Evolutionary conservation across 2,113 vertebrate species (phyloP), one percentile per base, ranked within the genome.

Genomic region (Miniopterus natalensis): DNA sequence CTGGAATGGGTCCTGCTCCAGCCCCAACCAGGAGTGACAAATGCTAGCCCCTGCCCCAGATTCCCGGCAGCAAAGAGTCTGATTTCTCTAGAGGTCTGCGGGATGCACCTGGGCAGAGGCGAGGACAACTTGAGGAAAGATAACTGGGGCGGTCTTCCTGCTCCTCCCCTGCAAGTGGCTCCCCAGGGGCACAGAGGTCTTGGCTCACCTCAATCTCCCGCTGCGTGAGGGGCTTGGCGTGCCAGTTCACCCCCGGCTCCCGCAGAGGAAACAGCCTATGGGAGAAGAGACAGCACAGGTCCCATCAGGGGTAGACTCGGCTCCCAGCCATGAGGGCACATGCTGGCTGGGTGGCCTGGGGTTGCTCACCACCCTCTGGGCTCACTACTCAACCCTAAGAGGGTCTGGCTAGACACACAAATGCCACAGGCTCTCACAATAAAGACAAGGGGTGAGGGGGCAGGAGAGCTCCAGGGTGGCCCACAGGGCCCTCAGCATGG

Each of bases 191-290:
- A 12, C 20, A 0, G 3, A 5, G n/a, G 36, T 36, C 27, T 25
- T 0, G 8, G 20, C 98, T 96, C 97, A 99, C 99, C 99, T 99
- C 96, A 25, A 99, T 99, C 98, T 99, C 99, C 86, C 97, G 98
- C 87, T 98, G 98, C 0, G 99, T 99, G 89, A 99, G 99, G 31
- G 99, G 99, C 92, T 71, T 99, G 88, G 99, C 99, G 59, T 98
- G 98, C 97, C 98, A 99, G 98, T 99, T 99, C 97, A 99, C 99
- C 31, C 99, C 99, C 0, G 97, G 99, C 79, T 99, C 99, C 80
- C 99, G 98, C 87, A 99, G 98, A 73, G 99, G 99, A 98, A 99
- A 99, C 9, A 99, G 95, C 99, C 99, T 99, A 77, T 1, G 87
- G 95, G 63, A 59, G 78, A 23, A 81, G 36, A n/a, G 15, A 40